Evolutionary conservation across 2,888 invertebrate species (phyloP), one percentile per base, ranked within the genome.

Genomic region (Sphaerophoria rueppellii): DNA sequence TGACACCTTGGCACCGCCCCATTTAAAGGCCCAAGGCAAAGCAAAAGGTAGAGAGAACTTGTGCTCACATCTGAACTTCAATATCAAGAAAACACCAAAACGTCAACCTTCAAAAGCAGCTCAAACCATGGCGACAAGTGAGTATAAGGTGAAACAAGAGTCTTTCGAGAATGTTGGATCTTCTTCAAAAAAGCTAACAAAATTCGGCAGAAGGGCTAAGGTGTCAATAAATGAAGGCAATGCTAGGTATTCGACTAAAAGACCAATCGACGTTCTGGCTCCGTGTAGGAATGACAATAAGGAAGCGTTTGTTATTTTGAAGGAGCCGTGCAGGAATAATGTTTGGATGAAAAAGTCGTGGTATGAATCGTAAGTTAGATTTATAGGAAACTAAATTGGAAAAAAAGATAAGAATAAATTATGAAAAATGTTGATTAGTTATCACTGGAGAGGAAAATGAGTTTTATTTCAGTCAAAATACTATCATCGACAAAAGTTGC

Each of bases 291-390:
- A 88, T 54, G 89, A 87, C n/a, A 88, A 87, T 32, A 82, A 87
- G 0, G 89, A 89, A 40, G 89, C 91, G 2, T 92, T 92, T 88
- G 89, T 92, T 69, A 90, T 92, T n/a, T 87, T 92, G 3, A 89
- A 91, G 37, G 91, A 91, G 61, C 91, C 91, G 0, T 89, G 89
- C 76, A 90, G 91, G 77, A 90, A 90, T 87, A 90, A 89, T 87
- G 89, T 89, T 69, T 91, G 91, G 91, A 91, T 91, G 91, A 90
- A 91, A 69, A 90, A 91, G 75, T 89, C 90, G 16, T 91, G 91
- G 91, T 91, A 91, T 83, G 91, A 91, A 72, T 89, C 89, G 32
- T 90, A 90, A 88, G 24, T 43, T 50, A 16, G 6, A 11, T 11
- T 34, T 35, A 16, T 4, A 34, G 5, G 0, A 6, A 6, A 35